Conservation (phyloP, 2,888 invertebrate genomes). For the Lasioglossum marginatum region DNA sequence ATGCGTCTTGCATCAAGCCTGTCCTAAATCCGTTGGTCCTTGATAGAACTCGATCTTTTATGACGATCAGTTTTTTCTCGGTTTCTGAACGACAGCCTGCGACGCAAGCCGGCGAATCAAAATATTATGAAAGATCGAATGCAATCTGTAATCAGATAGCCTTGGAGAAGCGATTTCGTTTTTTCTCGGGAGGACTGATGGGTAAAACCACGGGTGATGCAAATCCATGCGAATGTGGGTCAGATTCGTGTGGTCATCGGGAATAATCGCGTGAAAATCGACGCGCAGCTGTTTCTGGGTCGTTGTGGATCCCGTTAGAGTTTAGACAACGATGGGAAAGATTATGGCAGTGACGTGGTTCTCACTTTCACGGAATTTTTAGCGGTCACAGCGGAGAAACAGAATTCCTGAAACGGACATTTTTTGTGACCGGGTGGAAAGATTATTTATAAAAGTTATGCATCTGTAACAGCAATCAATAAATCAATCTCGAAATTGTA, state of each 20-base stretch:
- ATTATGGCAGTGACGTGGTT: not conserved
- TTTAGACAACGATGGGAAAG: not conserved
- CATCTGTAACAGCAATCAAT: too few relatives aligned
- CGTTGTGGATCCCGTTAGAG: not conserved
- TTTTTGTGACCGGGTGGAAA: not conserved
- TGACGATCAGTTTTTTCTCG: not conserved
- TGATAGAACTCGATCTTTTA: not conserved
- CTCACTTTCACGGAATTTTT: conserved; percentile 12
- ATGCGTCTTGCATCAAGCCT: conserved; percentile 8
- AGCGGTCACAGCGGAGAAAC: not conserved
- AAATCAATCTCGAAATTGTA: not conserved
- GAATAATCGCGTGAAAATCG: not conserved
- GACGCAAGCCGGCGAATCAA: not conserved
- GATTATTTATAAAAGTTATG: not conserved
- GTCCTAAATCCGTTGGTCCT: conserved; percentile 15
- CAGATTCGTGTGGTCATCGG: not conserved
- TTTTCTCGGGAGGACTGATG: conserved; percentile 16
- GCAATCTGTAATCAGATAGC: not conserved
- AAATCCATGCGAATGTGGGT: conserved; percentile 18
- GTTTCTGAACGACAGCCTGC: not conserved
- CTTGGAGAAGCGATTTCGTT: conserved; percentile 15
- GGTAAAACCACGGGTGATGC: conserved; percentile 7
- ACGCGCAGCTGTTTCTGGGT: not conserved
- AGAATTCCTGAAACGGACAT: not conserved
- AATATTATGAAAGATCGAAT: conserved; percentile 5